These are phyloP conservation scores for Brachionus plicatilis DNA, from an alignment of 1,140 invertebrate genomes.

Conservation along the genomic window DNA sequence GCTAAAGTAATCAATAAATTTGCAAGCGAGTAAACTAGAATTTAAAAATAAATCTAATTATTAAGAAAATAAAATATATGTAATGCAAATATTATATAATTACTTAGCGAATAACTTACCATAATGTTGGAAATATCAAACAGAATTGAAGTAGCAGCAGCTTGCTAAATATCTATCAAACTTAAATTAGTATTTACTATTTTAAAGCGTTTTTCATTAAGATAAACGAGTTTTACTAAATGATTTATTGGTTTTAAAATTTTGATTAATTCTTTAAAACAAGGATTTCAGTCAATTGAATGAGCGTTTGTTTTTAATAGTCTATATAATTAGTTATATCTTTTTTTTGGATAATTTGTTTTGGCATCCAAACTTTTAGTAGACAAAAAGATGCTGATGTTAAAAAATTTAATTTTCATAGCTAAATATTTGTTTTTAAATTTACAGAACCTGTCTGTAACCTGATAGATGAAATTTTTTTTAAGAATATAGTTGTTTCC, in stretches of 20 bases:
- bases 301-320: neutral
- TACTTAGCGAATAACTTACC: neutral
- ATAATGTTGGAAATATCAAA: neutral
- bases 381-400: neutral
- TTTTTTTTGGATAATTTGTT: neutral
- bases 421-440: neutral
- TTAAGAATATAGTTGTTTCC: neutral
- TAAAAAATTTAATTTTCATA: neutral
- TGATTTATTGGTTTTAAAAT: neutral
- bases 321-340: neutral
- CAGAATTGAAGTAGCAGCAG: neutral
- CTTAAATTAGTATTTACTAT: neutral
- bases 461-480: neutral
- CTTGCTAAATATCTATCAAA: neutral
- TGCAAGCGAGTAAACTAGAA: conserved; percentile 1
- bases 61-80: neutral
- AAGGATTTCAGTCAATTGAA: neutral
- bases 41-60: neutral
- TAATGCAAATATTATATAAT: neutral
- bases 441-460: neutral
- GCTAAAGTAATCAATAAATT: conserved; percentile 1
- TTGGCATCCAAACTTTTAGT: neutral
- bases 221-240: neutral
- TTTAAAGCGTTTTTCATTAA: neutral
- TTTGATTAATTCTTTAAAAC: neutral